Evolutionary conservation across 2,113 vertebrate species (phyloP), one percentile per base, ranked within the genome.

Genomic region (Syngnathus floridae): DNA sequence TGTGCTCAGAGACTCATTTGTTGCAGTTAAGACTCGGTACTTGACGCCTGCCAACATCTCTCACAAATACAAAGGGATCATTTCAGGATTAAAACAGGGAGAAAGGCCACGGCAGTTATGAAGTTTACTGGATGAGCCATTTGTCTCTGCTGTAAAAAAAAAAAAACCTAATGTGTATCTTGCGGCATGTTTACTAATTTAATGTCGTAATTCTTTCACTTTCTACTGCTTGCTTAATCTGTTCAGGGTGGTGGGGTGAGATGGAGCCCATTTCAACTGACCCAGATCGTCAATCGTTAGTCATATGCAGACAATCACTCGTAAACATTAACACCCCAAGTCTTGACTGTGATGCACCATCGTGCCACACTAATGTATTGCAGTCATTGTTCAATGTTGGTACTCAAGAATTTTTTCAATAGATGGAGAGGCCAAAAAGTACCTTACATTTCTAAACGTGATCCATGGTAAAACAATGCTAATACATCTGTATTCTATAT

Each of bases 1-100:
- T 76, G 82, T 66, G 74, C 75, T 81, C 55, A 35, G 60, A 73
- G 70, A 62, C 75, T 43, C 72, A 85, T 84, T 73, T 67, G 72
- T 77, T 75, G 75, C 69, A 57, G 72, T 75, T 82, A 75, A 76
- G 65, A 54, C 58, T 66, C 49, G 43, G 49, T 66, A 64, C 79
- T 67, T 65, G 60, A 74, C 69, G 78, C 72, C 71, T 66, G 66
- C 31, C 59, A 63, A 66, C 66, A 73, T 84, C 71, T 48, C 67
- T 85, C 65, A 68, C 21, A 68, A 74, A 70, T 12, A 65, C 37
- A 65, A 71, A 26, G 31, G 5, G 73, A 49, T 76, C 9, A 67
- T 75, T 75, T 77, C 52, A 71, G 68, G 4, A 14, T 67, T 68
- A 31, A 35, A 57, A 40, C 61, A 66, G 60, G 21, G 1, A 37